Evolutionary conservation across 2,113 vertebrate genomes (phyloP), one percentile per base, ranked within the genome.

Genomic region (Petrocephalus microphthalmus): DNA sequence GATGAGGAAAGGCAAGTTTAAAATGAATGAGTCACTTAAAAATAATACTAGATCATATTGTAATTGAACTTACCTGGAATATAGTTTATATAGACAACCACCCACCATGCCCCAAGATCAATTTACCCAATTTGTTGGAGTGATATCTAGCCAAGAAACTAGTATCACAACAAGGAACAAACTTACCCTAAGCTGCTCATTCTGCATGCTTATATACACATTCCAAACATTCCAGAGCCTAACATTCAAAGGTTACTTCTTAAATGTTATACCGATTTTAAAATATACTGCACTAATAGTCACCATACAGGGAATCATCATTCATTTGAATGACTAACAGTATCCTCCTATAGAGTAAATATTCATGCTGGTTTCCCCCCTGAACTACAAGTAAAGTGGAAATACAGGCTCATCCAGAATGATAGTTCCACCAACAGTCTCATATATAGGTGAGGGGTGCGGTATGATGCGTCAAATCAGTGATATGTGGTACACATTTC

Each of bases 341-440:
- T 52, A 53, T 7, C 54, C 49, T 17, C 84, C 49, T 7, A 2
- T 49, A 83, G 3, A 47, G 45, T 49, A 85, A 37, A 54, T 56
- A 29, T 33, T 83, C 83, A 85, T 45, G 83, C 51, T 37, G 17
- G 25, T 85, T 85, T 56, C 52, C 17, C 33, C 52, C 17, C 33
- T 64, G 33, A n/a, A 57, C 33, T 60, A 13, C 19, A 81, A 13
- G 52, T 82, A 1, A 87, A 33, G 71, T 81, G 33, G 88, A 89
- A 89, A 89, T 89, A 81, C 88, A 42, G 51, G 57, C 52, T 22
- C 6, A 78, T 87, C 67, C 84, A 89, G 20, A 56, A 51, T 37
- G 47, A 78, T 15, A 20, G 45, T 67, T 53, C 53, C 53, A 84
- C 42, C 8, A 15, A 11, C 42, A 25, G 25, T 45, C 20, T 88